Percentiles rank a stretch among this genome's conserved stretches.
Evolutionary conservation across 2,797 vertebrate genomes (phyloP).

Genomic region (Synanceia verrucosa): DNA sequence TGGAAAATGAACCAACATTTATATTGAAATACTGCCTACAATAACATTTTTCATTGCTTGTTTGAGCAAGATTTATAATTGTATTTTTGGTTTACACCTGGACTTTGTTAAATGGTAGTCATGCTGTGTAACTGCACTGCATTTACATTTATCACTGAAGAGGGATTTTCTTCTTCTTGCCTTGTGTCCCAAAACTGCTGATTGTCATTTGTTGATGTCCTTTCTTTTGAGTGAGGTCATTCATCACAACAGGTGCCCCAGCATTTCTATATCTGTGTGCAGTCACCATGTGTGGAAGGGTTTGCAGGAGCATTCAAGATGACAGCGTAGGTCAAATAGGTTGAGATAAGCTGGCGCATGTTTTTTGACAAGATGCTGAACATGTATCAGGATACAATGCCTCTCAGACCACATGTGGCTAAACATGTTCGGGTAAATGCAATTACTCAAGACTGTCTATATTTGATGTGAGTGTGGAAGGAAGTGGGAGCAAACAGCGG

Average conservation of each 20-base stretch:
- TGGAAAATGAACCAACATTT: not conserved
- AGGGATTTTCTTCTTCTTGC: not conserved
- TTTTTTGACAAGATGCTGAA: not conserved
- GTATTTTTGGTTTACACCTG: not conserved
- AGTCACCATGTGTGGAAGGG: not conserved
- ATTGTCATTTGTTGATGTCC: not conserved
- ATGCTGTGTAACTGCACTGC: not conserved
- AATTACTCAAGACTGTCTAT: not conserved
- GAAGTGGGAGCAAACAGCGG: not conserved
- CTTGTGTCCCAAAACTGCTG: not conserved
- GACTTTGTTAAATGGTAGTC: not conserved
- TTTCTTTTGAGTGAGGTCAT: not conserved
- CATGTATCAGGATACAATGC: not conserved
- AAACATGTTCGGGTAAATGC: not conserved
- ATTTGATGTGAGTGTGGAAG: not conserved
- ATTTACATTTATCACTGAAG: not conserved
- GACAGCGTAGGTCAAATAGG: not conserved
- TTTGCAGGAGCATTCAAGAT: not conserved
- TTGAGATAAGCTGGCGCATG: not conserved
- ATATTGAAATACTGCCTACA: not conserved
- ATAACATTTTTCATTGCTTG: not conserved
- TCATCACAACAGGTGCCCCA: not conserved
- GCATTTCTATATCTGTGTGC: not conserved
- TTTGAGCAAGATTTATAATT: not conserved
- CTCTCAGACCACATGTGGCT: not conserved